Conservation (phyloP, 2,797 vertebrate species). For the Loriculus beryllinus region DNA sequence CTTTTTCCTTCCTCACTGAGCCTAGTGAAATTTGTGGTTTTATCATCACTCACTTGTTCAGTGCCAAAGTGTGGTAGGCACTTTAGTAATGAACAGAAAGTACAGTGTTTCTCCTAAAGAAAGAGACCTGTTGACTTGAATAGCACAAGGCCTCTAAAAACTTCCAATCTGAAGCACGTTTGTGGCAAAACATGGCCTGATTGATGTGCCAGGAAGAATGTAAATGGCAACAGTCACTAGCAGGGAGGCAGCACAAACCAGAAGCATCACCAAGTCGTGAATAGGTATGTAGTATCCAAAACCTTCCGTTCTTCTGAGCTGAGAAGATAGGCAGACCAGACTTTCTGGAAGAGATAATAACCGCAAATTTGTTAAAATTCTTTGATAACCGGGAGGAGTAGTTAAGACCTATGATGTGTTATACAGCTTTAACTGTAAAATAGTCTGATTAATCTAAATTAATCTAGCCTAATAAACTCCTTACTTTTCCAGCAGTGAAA, state of each 20-base stretch:
- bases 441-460: neutral
- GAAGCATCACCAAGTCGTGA: neutral
- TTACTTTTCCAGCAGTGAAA: neutral
- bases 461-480: neutral
- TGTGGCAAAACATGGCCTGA: neutral
- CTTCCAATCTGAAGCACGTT: fast-evolving
- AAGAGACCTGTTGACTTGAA: neutral
- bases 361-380: neutral
- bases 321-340: neutral
- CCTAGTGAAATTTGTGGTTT: neutral
- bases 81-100: neutral
- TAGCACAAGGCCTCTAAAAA: neutral
- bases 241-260: neutral
- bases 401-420: neutral
- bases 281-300: fast-evolving
- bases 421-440: neutral
- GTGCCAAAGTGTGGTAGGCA: neutral
- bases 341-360: neutral
- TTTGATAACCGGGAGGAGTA: neutral
- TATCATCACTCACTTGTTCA: neutral
- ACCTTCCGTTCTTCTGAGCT: neutral
- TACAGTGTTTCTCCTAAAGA: neutral
- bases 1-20: neutral
- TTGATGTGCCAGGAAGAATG: neutral
- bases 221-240: neutral